Conservation (phyloP, 1,140 invertebrate species). For the Teleogryllus occipitalis region DNA sequence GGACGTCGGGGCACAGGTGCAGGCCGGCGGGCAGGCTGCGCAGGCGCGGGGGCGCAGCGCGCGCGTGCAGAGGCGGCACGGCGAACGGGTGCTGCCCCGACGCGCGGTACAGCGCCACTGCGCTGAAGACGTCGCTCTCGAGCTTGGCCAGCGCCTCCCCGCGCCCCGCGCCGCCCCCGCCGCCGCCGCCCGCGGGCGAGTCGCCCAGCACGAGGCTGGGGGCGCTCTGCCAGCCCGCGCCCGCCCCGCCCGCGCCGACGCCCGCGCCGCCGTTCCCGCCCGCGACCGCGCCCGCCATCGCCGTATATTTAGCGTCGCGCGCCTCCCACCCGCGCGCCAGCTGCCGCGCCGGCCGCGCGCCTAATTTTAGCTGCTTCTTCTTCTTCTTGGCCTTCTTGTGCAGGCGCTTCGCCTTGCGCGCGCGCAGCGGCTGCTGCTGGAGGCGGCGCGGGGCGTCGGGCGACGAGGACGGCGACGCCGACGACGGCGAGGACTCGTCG, state of each 20-base stretch:
- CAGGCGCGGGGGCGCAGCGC: not conserved
- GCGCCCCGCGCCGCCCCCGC: not conserved
- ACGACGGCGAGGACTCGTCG: not conserved
- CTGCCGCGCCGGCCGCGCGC: no score
- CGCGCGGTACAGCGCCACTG: slow-evolving; percentile 15
- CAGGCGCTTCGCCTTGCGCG: not conserved
- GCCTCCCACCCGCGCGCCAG: not conserved
- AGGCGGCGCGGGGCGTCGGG: not conserved
- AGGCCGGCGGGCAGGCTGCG: slow-evolving; percentile 2
- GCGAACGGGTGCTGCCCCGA: not conserved
- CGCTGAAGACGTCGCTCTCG: not conserved
- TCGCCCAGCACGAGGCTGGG: slow-evolving; percentile 11
- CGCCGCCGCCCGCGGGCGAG: slow-evolving; percentile 13
- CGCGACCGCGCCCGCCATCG: not conserved
- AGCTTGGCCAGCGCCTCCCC: not conserved
- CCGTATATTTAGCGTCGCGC: no score
- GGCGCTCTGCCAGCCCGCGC: slow-evolving; percentile 18
- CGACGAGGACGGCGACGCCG: not conserved
- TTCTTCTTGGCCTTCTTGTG: no score
- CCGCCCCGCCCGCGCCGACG: slow-evolving; percentile 19
- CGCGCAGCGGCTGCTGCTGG: slow-evolving; percentile 13
- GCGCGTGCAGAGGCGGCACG: no score
- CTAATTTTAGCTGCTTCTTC: not conserved
- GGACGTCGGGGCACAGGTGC: not conserved
- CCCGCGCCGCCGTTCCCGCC: slow-evolving; percentile 6